Conservation (phyloP, 2,797 vertebrate species). For the Gymnopithys bicolor region DNA sequence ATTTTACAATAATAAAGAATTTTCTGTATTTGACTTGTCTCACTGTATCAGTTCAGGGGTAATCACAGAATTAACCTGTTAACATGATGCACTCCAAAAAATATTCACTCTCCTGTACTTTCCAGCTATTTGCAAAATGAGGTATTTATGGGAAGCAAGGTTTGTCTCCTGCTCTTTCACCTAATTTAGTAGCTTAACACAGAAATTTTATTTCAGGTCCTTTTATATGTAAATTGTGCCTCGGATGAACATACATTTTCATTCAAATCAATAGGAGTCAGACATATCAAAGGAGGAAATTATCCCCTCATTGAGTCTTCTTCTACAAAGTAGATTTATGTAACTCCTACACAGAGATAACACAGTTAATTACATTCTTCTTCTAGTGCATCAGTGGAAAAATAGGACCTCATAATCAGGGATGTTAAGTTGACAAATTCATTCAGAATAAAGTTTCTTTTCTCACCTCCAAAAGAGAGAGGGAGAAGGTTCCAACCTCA, state of each 20-base stretch:
- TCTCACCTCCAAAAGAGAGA: neutral
- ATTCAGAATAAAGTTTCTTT: neutral
- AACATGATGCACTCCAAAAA: neutral
- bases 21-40: neutral
- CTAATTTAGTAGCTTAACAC: neutral
- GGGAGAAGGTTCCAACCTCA: neutral
- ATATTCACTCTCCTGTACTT: neutral
- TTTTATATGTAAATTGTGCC: neutral
- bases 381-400: neutral
- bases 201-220: slow-evolving; percentile 19
- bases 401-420: neutral
- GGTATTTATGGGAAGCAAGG: neutral
- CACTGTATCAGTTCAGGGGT: neutral
- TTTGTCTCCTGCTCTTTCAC: neutral
- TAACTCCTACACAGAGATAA: slow-evolving; percentile 38
- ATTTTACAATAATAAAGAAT: neutral
- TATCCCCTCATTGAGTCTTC: slow-evolving; percentile 51
- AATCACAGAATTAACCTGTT: neutral
- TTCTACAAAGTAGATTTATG: slow-evolving; percentile 49
- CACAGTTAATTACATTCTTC: slow-evolving; percentile 31
- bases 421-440: neutral
- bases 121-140: neutral
- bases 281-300: slow-evolving; percentile 59
- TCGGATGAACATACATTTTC: slow-evolving; percentile 45
- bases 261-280: slow-evolving; percentile 51